Base-by-base conservation (phyloP, 2,888 invertebrate genomes). In the Graphium colonna region DNA sequence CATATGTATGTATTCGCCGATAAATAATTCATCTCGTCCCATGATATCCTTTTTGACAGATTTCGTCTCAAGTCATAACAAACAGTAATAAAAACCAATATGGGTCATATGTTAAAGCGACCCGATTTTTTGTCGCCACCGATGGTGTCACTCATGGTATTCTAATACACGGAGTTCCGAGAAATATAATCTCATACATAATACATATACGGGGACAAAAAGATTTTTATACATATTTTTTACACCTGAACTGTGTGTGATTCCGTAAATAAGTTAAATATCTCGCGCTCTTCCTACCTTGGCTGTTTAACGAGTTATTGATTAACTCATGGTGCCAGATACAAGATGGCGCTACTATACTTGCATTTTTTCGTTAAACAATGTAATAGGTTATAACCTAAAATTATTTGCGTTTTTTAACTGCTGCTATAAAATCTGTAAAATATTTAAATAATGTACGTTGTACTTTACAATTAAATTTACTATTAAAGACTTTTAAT, bases 21-120 rank as follows among this genome's bases (percentile, higher is more conserved):
- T 40, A 38, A 28, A 50, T 54, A 36, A 50, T 54, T 50, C 31
- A 54, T 45, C 17, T 13, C 31, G 44, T 46, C 15, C 17, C 28
- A n/a, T 43, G n/a, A 47, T 49, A 9, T 33, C 26, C 43, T 44
- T 49, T 50, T 50, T 53, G 28, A 45, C 44, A 36, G 33, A 47
- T 45, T 18, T 21, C 17, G 50, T 54, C 41, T 49, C 39, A 18
- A 33, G 15, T 49, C 40, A 33, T 46, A 49, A 28, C 33, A 45
- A 48, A 53, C 28, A 48, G 17, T 16, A 28, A 52, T 42, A 43
- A 50, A 50, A 40, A 21, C 7, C 44, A 17, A 54, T 50, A 36
- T 41, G 45, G 54, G 50, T 45, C 49, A 54, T 45, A 54, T 50
- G 49, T 12, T 45, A 36, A 43, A 43, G 43, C 31, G 16, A 44